Conservation (phyloP, 2,888 invertebrate species). For the Rhingia campestris region DNA sequence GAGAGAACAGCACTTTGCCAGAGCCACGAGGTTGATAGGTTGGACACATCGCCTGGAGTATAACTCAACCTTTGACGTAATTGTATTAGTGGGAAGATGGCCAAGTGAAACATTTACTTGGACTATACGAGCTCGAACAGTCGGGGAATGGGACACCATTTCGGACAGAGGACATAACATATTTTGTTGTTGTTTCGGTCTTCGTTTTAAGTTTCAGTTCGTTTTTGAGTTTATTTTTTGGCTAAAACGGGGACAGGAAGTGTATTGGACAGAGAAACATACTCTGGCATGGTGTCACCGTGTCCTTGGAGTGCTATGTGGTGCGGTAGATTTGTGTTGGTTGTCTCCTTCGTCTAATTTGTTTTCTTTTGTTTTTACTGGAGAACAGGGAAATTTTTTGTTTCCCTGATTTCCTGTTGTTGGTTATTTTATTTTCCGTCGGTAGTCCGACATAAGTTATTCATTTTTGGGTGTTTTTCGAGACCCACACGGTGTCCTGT, state of each 20-base stretch:
- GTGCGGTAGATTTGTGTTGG: background rate
- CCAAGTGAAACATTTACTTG: conserved; percentile 74
- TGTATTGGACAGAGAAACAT: conserved; percentile 38
- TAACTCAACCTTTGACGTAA: conserved; percentile 73
- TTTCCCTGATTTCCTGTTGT: conserved; percentile 41
- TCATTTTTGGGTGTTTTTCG: conserved; percentile 57
- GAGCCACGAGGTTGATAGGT: conserved; percentile 65
- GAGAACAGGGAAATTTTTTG: background rate
- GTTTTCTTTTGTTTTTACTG: conserved; percentile 26
- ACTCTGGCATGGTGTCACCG: conserved; percentile 34
- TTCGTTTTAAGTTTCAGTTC: conserved; percentile 2
- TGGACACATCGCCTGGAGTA: conserved; percentile 63
- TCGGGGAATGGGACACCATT: conserved; percentile 42
- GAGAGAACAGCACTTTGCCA: conserved; percentile 58
- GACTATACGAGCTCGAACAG: conserved; percentile 14
- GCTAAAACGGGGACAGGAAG: conserved; percentile 53
- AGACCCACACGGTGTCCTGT: conserved; percentile 1
- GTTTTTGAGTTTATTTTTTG: conserved; percentile 38
- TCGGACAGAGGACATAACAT: conserved; percentile 46
- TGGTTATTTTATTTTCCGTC: conserved; percentile 40
- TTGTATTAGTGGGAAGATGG: conserved; percentile 74
- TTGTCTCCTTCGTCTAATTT: conserved; percentile 20
- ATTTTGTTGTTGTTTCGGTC: conserved; percentile 35
- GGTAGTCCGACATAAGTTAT: conserved; percentile 59
- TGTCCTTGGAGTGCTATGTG: conserved; percentile 17